Evolutionary conservation across 2,113 vertebrate species (phyloP).

Genomic region (Scophthalmus maximus): DNA sequence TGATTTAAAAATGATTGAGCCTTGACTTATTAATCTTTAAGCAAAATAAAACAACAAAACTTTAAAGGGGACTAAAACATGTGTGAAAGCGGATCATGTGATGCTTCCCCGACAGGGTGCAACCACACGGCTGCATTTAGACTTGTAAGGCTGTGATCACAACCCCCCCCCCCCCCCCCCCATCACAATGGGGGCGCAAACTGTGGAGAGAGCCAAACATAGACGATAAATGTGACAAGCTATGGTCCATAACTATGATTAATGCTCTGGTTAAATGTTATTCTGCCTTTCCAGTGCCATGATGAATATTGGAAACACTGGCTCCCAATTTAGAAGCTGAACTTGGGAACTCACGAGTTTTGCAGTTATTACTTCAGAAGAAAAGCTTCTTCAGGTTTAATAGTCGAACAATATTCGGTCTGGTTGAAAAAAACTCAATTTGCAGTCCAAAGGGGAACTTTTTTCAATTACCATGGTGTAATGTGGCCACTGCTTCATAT

Average conservation of each 20-base stretch:
- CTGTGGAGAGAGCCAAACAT: neutral
- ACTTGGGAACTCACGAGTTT: neutral
- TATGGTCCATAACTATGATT: neutral
- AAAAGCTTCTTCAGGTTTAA: constrained; percentile 18
- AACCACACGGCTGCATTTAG: constrained; percentile 10
- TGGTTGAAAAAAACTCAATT: constrained; percentile 26
- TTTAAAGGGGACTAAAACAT: neutral
- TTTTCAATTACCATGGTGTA: constrained; percentile 11
- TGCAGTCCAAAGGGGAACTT: constrained; percentile 36
- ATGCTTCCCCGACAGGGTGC: neutral
- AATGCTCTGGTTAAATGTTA: neutral
- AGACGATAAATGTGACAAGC: neutral
- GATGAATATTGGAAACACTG: constrained; percentile 14
- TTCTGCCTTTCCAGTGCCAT: neutral
- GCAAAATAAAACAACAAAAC: neutral
- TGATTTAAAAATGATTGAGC: neutral
- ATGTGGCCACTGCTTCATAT: constrained; percentile 11
- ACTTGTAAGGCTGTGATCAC: constrained; percentile 9
- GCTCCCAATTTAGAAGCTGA: neutral
- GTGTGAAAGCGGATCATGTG: neutral
- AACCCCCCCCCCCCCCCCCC: neutral
- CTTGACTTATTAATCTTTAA: neutral
- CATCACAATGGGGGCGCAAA: neutral
- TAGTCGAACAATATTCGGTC: neutral
- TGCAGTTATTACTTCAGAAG: neutral